These are phyloP conservation scores for Eurystomus gularis DNA, from an alignment of 2,113 vertebrate species.

Conservation along the genomic window DNA sequence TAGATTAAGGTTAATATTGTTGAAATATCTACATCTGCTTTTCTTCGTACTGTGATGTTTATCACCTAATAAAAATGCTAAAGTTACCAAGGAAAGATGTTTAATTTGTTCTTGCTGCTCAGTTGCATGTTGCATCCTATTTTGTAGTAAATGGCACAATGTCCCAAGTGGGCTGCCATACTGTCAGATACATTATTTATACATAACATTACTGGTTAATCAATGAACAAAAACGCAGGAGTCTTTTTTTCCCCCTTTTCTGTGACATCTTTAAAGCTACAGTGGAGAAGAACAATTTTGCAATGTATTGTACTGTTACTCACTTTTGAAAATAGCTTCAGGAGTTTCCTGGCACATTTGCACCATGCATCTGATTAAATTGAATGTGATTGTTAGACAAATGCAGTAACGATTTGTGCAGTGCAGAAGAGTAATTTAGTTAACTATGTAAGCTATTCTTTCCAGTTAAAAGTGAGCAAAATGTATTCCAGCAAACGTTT, in stretches of 20 bases:
- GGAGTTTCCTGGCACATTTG: constrained; percentile 24
- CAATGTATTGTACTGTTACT: constrained; percentile 2
- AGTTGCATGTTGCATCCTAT: constrained; percentile 82
- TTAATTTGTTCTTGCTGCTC: constrained; percentile 81
- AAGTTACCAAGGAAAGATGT: constrained; percentile 80
- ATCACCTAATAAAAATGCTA: constrained; percentile 83
- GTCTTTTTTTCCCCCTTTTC: constrained; percentile 41
- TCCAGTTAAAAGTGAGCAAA: constrained; percentile 13
- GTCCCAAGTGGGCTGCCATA: constrained; percentile 82
- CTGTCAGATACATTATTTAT: constrained; percentile 86
- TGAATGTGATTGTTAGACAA: constrained; percentile 60
- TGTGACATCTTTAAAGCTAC: constrained; percentile 73
- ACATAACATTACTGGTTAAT: constrained; percentile 84
- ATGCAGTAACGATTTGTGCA: constrained; percentile 31
- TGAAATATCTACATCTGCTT: constrained; percentile 75
- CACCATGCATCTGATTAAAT: constrained; percentile 30
- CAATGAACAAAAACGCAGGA: constrained; percentile 79
- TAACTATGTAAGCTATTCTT: constrained; percentile 26
- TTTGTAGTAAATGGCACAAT: constrained; percentile 82
- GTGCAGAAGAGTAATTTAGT: constrained; percentile 55
- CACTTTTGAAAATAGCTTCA: constrained; percentile 38
- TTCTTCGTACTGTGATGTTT: constrained; percentile 71
- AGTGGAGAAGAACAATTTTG: constrained; percentile 37
- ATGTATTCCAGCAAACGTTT: neutral
- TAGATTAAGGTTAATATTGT: constrained; percentile 74